Percentiles rank a stretch among this genome's conserved stretches.
These are phyloP conservation scores for Drosophila sulfurigaster DNA, from an alignment of 1,140 invertebrate species.

Conservation along the genomic window DNA sequence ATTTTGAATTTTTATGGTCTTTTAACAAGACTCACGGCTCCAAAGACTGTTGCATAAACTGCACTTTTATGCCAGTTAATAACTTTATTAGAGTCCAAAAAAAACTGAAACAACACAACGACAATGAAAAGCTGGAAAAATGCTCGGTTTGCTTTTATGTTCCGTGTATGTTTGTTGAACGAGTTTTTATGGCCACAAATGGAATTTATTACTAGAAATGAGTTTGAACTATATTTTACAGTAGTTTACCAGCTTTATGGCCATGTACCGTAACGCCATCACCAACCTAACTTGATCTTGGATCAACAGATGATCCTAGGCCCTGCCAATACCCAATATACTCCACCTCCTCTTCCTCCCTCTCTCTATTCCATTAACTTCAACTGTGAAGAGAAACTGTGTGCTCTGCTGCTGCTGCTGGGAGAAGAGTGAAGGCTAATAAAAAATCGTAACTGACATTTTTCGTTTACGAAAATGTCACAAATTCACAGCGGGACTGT, in stretches of 20 bases:
- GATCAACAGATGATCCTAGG: constrained; percentile 51
- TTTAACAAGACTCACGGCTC: constrained; percentile 64
- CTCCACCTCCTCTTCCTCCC: not conserved
- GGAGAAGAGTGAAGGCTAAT: constrained; percentile 62
- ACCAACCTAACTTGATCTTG: constrained; percentile 16
- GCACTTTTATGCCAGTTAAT: constrained; percentile 74
- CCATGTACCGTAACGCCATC: constrained; percentile 72
- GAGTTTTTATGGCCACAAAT: constrained; percentile 57
- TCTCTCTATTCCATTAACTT: not conserved
- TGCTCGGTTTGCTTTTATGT: constrained; percentile 49
- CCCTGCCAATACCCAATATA: constrained; percentile 35
- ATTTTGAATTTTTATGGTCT: constrained; percentile 75
- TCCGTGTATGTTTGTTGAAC: constrained; percentile 54
- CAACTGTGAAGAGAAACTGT: constrained; percentile 2
- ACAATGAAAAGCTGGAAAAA: constrained; percentile 11
- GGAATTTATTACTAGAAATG: constrained; percentile 76
- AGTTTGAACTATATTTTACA: constrained; percentile 79
- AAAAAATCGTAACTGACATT: constrained; percentile 85
- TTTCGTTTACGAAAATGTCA: constrained; percentile 85
- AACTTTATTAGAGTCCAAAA: constrained; percentile 67
- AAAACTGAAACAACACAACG: not conserved
- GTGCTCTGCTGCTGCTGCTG: constrained; percentile 5
- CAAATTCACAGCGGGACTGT: constrained; percentile 84
- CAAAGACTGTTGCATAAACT: constrained; percentile 48
- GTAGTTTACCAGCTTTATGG: constrained; percentile 73